phyloP scores from a whole-genome alignment of 2,888 invertebrate genomes.

The Nasonovia ribisnigri region DNA sequence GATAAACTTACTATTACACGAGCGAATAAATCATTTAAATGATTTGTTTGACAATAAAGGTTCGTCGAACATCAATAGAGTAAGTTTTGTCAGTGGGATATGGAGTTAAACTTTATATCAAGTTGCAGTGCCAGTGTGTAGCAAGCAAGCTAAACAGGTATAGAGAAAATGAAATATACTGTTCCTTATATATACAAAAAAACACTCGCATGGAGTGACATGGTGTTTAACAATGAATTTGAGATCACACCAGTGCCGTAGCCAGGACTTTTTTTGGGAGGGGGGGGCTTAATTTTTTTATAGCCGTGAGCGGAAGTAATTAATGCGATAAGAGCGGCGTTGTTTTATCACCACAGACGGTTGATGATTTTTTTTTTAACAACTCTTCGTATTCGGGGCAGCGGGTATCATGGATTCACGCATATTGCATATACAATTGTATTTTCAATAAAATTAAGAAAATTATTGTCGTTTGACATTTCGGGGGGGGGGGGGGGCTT shows the following conservation, averaged over 20 bases:
- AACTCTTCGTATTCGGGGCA: no score
- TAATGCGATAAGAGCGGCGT: no score
- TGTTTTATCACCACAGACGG: no score
- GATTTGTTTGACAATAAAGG: background rate
- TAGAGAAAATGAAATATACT: background rate
- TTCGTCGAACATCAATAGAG: constrained; percentile 5
- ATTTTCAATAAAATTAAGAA: background rate
- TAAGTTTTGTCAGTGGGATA: background rate
- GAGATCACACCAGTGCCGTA: no score
- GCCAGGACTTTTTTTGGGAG: no score
- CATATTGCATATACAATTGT: no score
- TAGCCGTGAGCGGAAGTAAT: no score
- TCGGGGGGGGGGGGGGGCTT: background rate
- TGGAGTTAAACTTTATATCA: background rate
- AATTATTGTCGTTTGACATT: background rate
- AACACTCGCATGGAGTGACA: background rate
- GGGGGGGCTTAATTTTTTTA: no score
- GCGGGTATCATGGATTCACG: no score
- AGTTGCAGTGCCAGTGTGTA: background rate
- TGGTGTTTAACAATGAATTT: background rate
- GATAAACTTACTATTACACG: constrained; percentile 19
- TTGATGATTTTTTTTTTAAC: background rate
- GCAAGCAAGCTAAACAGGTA: background rate
- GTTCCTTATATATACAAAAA: background rate
- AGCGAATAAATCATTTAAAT: constrained; percentile 9